A percentile compares a stretch with the other conserved stretches of the same genome.
Evolutionary conservation across 2,888 invertebrate species (phyloP).

Genomic region (Calameuta pallipes): DNA sequence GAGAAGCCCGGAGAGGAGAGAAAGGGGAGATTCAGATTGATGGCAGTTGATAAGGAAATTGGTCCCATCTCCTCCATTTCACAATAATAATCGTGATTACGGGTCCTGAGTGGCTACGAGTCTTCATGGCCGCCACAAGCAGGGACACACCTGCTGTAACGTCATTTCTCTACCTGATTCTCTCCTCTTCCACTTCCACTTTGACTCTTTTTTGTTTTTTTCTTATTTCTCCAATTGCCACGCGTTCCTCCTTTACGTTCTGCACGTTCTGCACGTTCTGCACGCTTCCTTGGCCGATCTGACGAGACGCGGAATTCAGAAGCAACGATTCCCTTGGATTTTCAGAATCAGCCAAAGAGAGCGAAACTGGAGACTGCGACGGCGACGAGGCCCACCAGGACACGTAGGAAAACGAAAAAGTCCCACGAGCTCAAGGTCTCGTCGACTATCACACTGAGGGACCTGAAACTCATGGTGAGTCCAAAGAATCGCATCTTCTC

Average conservation of each 20-base stretch:
- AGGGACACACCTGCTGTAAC: slow-evolving; percentile 31
- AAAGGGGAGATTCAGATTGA: slow-evolving; percentile 36
- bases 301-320: neutral
- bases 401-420: slow-evolving; percentile 58
- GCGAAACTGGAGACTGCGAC: slow-evolving; percentile 39
- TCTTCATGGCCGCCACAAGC: slow-evolving; percentile 13
- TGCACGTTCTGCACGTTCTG: no score
- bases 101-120: slow-evolving; percentile 17
- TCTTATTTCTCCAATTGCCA: slow-evolving; percentile 4
- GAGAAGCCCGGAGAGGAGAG: neutral
- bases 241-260: neutral
- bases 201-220: neutral
- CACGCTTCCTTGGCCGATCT: neutral
- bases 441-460: slow-evolving; percentile 57
- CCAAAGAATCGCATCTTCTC: neutral
- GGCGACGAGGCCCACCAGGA: slow-evolving; percentile 48
- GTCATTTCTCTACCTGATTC: slow-evolving; percentile 9
- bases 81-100: slow-evolving; percentile 58
- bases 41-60: slow-evolving; percentile 50
- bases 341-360: slow-evolving; percentile 35
- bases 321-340: neutral
- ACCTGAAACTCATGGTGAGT: slow-evolving; percentile 60
- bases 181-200: slow-evolving; percentile 5
- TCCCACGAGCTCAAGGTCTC: slow-evolving; percentile 60
- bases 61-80: slow-evolving; percentile 50